Evolutionary conservation across 2,888 invertebrate species (phyloP).

Genomic region (Plebejus argus): DNA sequence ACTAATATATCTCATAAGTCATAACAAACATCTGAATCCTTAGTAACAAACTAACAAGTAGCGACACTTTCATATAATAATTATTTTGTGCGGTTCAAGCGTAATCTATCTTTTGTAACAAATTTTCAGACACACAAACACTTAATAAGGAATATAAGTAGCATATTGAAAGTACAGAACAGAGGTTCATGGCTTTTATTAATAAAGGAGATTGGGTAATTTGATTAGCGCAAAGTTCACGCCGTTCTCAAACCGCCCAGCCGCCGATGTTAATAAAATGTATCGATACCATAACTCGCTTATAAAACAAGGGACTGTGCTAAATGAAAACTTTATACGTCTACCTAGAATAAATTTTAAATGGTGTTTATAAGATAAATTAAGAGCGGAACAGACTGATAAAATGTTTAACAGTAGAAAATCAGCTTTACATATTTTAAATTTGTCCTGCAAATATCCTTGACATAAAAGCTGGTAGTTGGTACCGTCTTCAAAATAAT

Average conservation of each 20-base stretch:
- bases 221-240: conserved; percentile 24
- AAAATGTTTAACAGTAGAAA: no score
- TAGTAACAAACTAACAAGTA: no score
- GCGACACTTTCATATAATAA: not conserved
- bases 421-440: no score
- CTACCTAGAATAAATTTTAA: not conserved
- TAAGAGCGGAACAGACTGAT: no score
- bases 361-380: no score
- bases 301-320: not conserved
- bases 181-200: conserved; percentile 11
- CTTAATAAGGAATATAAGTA: not conserved
- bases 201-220: conserved; percentile 11
- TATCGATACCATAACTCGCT: not conserved
- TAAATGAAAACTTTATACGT: not conserved
- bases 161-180: not conserved
- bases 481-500: no score
- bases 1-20: no score
- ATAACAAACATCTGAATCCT: no score
- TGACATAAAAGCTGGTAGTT: no score
- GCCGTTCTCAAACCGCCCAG: conserved; percentile 13
- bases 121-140: not conserved
- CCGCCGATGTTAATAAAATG: not conserved
- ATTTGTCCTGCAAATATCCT: no score
- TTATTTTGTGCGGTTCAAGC: not conserved
- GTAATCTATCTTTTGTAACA: not conserved